A percentile compares a stretch with the other conserved stretches of the same genome.
Evolutionary conservation across 64 coral and sea anemone species (phyloP).

Genomic region (Stichodactyla mertensii): DNA sequence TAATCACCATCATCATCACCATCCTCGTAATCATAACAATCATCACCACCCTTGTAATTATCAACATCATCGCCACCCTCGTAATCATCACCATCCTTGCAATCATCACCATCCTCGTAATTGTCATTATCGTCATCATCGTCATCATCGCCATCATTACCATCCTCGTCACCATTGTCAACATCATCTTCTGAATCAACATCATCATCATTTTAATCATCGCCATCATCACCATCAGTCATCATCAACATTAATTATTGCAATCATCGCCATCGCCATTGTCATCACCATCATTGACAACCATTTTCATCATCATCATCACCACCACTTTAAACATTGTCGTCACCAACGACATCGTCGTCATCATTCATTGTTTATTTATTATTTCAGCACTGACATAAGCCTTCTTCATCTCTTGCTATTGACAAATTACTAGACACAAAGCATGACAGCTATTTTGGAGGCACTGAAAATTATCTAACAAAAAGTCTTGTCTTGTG

Average conservation of each 20-base stretch:
- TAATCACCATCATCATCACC: neutral
- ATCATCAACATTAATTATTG: too few relatives aligned
- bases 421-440: too few relatives aligned
- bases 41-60: too few relatives aligned
- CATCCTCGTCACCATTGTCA: neutral
- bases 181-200: too few relatives aligned
- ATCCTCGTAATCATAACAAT: neutral
- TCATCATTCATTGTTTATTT: neutral
- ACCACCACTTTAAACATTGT: neutral
- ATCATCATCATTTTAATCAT: too few relatives aligned
- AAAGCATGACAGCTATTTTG: neutral
- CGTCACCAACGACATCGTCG: neutral
- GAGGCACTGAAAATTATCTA: neutral
- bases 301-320: neutral
- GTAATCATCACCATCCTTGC: neutral
- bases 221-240: too few relatives aligned
- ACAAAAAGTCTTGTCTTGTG: neutral
- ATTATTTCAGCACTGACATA: too few relatives aligned
- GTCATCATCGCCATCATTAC: neutral
- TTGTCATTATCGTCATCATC: neutral
- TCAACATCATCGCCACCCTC: neutral
- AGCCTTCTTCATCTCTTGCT: too few relatives aligned
- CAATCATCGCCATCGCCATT: neutral
- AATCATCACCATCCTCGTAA: neutral
- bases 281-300: neutral